Percentiles rank a stretch among this genome's conserved stretches.
These are phyloP conservation scores for Cyphomyrmex costatus DNA, from an alignment of 1,140 invertebrate species.

Conservation along the genomic window DNA sequence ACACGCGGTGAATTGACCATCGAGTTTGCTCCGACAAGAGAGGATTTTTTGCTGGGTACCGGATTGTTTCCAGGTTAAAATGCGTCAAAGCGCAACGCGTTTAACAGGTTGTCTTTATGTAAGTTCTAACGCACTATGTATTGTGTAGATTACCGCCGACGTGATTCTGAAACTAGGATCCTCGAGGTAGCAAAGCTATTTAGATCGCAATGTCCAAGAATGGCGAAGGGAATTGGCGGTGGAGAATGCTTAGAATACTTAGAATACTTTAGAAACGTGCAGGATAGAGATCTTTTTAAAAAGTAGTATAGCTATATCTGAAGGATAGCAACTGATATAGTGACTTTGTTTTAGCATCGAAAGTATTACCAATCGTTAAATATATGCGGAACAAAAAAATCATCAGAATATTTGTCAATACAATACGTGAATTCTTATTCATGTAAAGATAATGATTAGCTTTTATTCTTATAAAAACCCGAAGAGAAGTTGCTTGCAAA, in stretches of 20 bases:
- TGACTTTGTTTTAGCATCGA: slow-evolving; percentile 12
- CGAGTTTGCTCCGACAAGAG: neutral
- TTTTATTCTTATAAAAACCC: neutral
- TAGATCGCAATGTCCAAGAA: slow-evolving; percentile 11
- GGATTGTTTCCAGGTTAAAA: slow-evolving; percentile 66
- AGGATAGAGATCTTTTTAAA: neutral
- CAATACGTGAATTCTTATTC: neutral
- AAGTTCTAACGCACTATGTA: slow-evolving; percentile 29
- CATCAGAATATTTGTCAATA: neutral
- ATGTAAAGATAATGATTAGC: neutral
- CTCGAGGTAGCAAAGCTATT: neutral
- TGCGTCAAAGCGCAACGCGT: slow-evolving; percentile 45
- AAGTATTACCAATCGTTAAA: neutral
- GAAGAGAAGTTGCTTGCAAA: neutral
- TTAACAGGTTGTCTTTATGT: slow-evolving; percentile 66
- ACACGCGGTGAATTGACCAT: neutral
- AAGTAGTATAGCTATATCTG: neutral
- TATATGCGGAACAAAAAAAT: neutral
- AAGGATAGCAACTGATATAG: slow-evolving; percentile 33
- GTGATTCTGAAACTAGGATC: neutral
- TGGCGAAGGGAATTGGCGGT: neutral
- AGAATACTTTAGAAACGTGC: neutral
- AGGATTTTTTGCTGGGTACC: slow-evolving; percentile 50
- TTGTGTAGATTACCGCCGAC: neutral
- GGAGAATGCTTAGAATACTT: neutral